Percentiles rank a stretch among this genome's conserved stretches.
Conservation (phyloP, 2,797 vertebrate species). For the Urosaurus nigricauda region DNA sequence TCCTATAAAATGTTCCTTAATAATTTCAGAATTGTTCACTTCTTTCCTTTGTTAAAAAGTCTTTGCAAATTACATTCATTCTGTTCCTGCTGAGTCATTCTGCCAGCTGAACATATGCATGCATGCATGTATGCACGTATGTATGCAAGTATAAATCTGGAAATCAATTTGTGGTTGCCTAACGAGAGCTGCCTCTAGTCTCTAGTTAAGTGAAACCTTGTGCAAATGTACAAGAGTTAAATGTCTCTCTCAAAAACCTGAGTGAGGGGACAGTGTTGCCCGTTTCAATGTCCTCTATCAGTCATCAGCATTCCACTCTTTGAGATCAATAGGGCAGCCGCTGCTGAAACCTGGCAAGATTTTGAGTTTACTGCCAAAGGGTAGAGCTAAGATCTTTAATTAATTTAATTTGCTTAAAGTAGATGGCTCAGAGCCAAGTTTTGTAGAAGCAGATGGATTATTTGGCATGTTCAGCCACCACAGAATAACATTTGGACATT, state of each 20-base stretch:
- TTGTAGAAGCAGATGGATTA: conserved; percentile 62
- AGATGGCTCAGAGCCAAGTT: conserved; percentile 44
- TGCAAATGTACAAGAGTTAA: conserved; percentile 28
- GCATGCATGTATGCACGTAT: neutral
- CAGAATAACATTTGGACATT: conserved; percentile 33
- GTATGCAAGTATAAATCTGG: neutral
- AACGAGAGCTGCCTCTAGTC: neutral
- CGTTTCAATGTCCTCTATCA: conserved; percentile 42
- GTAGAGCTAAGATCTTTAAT: conserved; percentile 35
- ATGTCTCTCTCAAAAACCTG: neutral
- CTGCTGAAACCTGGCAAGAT: conserved; percentile 43
- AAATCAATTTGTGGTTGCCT: conserved; percentile 30
- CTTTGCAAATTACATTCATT: conserved; percentile 33
- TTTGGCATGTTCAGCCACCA: conserved; percentile 60
- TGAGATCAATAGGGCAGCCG: conserved; percentile 37
- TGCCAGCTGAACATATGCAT: neutral
- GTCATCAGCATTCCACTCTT: conserved; percentile 39
- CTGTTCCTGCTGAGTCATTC: conserved; percentile 25
- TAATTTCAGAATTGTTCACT: conserved; percentile 16
- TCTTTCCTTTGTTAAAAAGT: neutral
- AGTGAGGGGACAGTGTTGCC: conserved; percentile 33
- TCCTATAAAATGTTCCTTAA: neutral
- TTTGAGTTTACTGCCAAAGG: conserved; percentile 37
- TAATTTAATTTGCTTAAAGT: conserved; percentile 54
- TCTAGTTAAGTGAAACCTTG: conserved; percentile 35